Evolutionary conservation across 30 jellyfish, hydroid and myxozoan species (phyloP), one percentile per base, ranked within the genome.

Genomic region (Aurelia sp.): DNA sequence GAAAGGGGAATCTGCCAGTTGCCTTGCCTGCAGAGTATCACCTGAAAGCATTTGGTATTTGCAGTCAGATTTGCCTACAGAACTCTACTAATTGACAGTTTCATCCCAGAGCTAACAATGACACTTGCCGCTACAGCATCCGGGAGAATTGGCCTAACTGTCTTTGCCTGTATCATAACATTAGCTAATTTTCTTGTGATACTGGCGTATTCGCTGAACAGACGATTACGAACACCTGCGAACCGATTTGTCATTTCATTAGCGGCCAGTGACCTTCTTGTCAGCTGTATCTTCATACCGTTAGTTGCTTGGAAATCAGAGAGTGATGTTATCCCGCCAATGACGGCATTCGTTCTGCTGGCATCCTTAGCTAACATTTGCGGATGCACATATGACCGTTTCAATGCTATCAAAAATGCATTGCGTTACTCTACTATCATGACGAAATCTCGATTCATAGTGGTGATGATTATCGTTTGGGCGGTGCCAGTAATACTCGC

Each of bases 321-420:
- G n/a, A 71, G 73, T 30, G 61, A 19, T 4, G 67, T 22, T 22
- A 70, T 65, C 61, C 86, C 76, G 31, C 78, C 87, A 12, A 21
- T 88, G 64, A 57, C 78, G 0, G 73, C 85, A 6, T 88, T 88
- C 73, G 22, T 68, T 40, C 71, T 88, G 21, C 33, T 78, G 73
- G 97, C 97, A 1, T 88, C 97, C 11, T 79, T 80, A 11, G 66
- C 76, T 76, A 88, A 88, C 84, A 61, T 88, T 35, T 88, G 90
- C 69, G 97, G 91, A 2, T 78, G 90, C 74, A 79, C 97, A 3
- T 88, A 79, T 53, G 97, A 88, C 37, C 78, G 97, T 30, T 88
- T 58, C 78, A 79, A 60, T 53, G 97, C 97, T 10, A 80, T 88
- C 74, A 75, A 80, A 59, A 73, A 88, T 65, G 92, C 97, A 8